Base-by-base conservation (phyloP, 1,140 invertebrate genomes). In the Tetraneura akinire region DNA sequence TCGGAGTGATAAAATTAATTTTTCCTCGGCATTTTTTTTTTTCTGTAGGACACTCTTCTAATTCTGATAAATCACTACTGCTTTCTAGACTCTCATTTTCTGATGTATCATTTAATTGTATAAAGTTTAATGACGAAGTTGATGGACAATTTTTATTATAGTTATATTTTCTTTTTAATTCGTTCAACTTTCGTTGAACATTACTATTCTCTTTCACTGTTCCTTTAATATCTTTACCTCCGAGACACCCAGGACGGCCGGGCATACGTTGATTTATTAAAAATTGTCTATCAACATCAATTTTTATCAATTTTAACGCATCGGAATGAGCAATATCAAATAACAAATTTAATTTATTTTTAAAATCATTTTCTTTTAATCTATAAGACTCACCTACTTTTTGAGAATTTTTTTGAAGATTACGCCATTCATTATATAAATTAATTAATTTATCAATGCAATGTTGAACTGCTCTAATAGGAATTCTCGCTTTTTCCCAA, bases 271-370 rank as follows among this genome's bases (percentile, higher is more conserved):
- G 81, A 49, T 80, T 74, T 60, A 81, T 55, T 37, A 83, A 73
- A 62, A 83, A 82, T 32, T 70, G 21, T 68, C 66, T 83, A 78
- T 83, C 82, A 29, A 80, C 82, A 66, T 76, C 42, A 5, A 42
- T 42, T 42, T 42, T 42, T 10, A 42, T 42, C 42, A 42, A 5
- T 6, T 51, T 78, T 9, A 83, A 70, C 64, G 82, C 80, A 81
- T 84, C 81, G 55, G 81, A 80, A 82, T 83, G 81, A 80, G 82
- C 78, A 74, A 84, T 82, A 82, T 83, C 83, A 81, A 84, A 84
- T 78, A 84, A 82, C 68, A 82, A 80, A 57, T 84, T 47, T 42
- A 83, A 49, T 49, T 74, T 80, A 64, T 81, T 51, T 53, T 76
- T 45, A 81, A 81, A 82, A 81, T 80, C 21, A 23, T 81, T 76